Conservation (phyloP, 2,113 vertebrate genomes). For the Okapia johnstoni region DNA sequence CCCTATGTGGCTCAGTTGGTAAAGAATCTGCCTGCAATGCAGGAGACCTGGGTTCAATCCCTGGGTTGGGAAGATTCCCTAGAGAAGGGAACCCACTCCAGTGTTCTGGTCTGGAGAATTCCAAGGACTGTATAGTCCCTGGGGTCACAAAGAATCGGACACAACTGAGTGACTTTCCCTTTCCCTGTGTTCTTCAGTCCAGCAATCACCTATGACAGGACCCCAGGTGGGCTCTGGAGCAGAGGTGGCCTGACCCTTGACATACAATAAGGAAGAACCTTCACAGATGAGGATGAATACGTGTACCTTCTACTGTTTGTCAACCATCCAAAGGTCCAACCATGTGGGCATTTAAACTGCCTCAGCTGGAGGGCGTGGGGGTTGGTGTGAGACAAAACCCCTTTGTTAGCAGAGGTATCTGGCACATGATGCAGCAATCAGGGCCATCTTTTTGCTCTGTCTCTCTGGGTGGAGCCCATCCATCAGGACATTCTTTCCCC, state of each 20-base stretch:
- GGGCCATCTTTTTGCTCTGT: not conserved
- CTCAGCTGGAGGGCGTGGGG: not conserved
- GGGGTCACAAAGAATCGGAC: not conserved
- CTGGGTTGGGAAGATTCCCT: not conserved
- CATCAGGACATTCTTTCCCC: not conserved
- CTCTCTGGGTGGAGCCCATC: not conserved
- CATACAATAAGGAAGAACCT: not conserved
- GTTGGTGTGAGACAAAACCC: too few relatives aligned
- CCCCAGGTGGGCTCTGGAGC: not conserved
- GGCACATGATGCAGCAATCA: fast-evolving
- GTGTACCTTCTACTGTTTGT: not conserved
- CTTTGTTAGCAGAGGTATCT: not conserved
- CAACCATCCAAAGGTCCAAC: not conserved
- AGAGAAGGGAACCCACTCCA: not conserved
- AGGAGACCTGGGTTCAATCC: not conserved
- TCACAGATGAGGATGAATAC: not conserved
- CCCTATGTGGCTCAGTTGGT: not conserved
- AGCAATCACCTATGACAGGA: not conserved
- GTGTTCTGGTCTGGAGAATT: not conserved
- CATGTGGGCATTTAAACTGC: not conserved
- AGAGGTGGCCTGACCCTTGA: not conserved
- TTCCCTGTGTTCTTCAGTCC: not conserved
- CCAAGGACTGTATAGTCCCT: not conserved
- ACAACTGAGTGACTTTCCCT: not conserved
- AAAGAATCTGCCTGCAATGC: not conserved